These are phyloP conservation scores for Mus spicilegus DNA, from an alignment of 2,113 vertebrate genomes.

Conservation along the genomic window DNA sequence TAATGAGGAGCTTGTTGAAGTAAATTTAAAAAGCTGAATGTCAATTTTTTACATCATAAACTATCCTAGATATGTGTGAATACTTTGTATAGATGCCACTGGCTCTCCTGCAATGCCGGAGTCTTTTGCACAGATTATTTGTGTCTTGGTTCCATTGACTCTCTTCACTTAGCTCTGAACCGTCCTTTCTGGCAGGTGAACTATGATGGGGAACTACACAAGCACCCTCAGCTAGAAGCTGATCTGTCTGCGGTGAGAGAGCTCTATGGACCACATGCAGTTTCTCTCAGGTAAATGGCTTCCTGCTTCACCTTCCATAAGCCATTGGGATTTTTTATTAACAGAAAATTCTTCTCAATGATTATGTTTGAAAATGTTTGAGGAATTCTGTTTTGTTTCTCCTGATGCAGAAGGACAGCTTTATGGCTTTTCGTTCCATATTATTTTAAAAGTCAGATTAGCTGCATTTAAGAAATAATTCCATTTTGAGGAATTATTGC, in stretches of 20 bases:
- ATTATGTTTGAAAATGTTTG: not conserved
- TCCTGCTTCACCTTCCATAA: not conserved
- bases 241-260: constrained; percentile 93
- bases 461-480: not conserved
- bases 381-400: not conserved
- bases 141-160: not conserved
- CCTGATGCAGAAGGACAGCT: not conserved
- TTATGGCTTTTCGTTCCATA: not conserved
- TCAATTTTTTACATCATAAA: not conserved
- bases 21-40: not conserved
- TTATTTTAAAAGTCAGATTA: not conserved
- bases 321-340: not conserved
- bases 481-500: not conserved
- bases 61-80: not conserved
- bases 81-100: not conserved
- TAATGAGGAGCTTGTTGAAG: not conserved
- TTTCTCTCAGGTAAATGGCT: constrained; percentile 93
- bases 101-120: not conserved
- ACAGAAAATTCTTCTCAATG: not conserved
- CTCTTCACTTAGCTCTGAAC: not conserved
- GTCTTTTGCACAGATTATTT: not conserved
- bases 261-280: constrained; percentile 92
- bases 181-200: constrained; percentile 86
- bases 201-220: constrained; percentile 94
- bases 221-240: constrained; percentile 93